Percentiles rank a stretch among this genome's conserved stretches.
phyloP scores from a whole-genome alignment of 2,888 invertebrate species.

The Isoperla grammatica region DNA sequence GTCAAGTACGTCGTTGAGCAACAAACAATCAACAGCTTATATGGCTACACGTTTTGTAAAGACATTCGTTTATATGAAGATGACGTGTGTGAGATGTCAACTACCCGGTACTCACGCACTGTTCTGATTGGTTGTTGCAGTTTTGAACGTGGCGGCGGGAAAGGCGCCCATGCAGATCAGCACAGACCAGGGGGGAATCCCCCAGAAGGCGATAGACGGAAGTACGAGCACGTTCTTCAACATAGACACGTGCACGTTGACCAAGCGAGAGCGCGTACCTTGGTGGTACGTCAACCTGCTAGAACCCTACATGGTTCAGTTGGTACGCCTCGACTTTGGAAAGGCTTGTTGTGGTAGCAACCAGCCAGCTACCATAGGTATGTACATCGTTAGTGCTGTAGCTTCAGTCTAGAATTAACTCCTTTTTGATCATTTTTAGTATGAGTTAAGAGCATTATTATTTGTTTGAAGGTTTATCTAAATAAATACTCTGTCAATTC shows the following conservation, averaged over 20 bases:
- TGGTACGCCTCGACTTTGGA: conserved; percentile 85
- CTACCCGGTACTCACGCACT: no score
- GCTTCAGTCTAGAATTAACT: no score
- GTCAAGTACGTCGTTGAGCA: no score
- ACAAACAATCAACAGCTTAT: no score
- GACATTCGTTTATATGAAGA: no score
- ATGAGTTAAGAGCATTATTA: no score
- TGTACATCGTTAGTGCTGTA: no score
- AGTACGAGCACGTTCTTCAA: conserved; percentile 79
- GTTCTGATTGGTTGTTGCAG: conserved; percentile 54
- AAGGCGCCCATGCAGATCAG: conserved; percentile 94
- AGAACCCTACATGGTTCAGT: conserved; percentile 92
- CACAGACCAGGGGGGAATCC: conserved; percentile 74
- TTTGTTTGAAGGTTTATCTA: no score
- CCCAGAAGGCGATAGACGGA: conserved; percentile 87
- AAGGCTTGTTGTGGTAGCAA: conserved; percentile 77
- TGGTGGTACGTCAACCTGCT: conserved; percentile 96
- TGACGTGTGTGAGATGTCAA: no score
- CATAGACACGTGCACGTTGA: conserved; percentile 80
- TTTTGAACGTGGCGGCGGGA: conserved; percentile 88
- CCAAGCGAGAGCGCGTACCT: conserved; percentile 74
- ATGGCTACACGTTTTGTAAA: no score
- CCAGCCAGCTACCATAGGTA: conserved; percentile 1
- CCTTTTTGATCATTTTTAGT: no score
- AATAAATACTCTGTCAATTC: no score